Conservation (phyloP, 1,140 invertebrate species). For the Penaeus chinensis region DNA sequence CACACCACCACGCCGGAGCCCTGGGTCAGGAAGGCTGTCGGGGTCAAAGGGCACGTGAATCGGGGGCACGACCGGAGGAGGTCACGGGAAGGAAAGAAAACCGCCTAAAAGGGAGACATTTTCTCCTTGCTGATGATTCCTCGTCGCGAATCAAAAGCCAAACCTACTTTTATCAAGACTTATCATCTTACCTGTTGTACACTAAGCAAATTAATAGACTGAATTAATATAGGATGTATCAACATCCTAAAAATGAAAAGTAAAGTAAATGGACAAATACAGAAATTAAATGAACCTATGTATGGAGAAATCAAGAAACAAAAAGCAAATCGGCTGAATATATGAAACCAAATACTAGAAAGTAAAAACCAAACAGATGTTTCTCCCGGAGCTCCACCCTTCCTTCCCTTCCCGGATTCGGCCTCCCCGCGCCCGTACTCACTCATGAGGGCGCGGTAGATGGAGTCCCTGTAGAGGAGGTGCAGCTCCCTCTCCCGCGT, state of each 20-base stretch:
- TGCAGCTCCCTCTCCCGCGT: constrained; percentile 79
- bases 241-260: too few relatives aligned
- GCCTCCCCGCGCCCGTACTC: constrained; percentile 66
- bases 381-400: too few relatives aligned
- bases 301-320: too few relatives aligned
- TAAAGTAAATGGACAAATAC: too few relatives aligned
- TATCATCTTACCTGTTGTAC: too few relatives aligned
- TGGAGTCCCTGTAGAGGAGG: constrained; percentile 78
- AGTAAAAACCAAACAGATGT: not conserved
- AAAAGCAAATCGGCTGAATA: too few relatives aligned
- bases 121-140: too few relatives aligned
- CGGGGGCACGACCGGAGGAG: constrained; percentile 20
- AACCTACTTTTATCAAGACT: too few relatives aligned
- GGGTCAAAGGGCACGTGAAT: constrained; percentile 26
- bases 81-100: constrained; percentile 25
- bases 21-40: constrained; percentile 79
- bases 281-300: too few relatives aligned
- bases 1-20: constrained; percentile 79
- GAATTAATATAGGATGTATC: too few relatives aligned
- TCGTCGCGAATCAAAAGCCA: too few relatives aligned
- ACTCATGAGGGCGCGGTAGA: constrained; percentile 82
- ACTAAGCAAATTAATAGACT: too few relatives aligned
- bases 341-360: not conserved
- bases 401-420: not conserved
- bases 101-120: not conserved